These are phyloP conservation scores for Andrena fulva DNA, from an alignment of 2,888 invertebrate species.

Conservation along the genomic window DNA sequence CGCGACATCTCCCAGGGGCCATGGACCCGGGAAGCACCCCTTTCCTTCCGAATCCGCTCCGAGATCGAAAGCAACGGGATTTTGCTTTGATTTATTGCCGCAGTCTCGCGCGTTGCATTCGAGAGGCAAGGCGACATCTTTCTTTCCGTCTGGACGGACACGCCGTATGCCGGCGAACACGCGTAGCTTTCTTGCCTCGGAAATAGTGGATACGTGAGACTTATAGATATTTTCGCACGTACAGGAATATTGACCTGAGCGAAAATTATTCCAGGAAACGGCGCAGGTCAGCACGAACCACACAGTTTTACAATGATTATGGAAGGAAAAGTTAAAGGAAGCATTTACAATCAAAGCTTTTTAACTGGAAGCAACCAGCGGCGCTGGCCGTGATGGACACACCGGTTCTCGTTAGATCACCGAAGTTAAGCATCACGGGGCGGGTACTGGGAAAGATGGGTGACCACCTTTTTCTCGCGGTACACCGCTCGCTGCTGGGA, in stretches of 20 bases:
- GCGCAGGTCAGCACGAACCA: too few relatives aligned
- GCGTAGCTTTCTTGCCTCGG: constrained; percentile 26
- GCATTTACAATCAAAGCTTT: too few relatives aligned
- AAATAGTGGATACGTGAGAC: constrained; percentile 3
- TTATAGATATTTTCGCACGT: constrained; percentile 18
- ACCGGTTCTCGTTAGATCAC: too few relatives aligned
- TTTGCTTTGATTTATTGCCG: constrained; percentile 66
- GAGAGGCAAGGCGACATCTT: constrained; percentile 52
- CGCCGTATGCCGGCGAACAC: constrained; percentile 15
- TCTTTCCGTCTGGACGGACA: constrained; percentile 36
- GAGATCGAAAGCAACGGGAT: constrained; percentile 69
- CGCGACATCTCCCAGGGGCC: constrained; percentile 62
- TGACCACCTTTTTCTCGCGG: too few relatives aligned
- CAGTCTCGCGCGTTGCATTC: constrained; percentile 53
- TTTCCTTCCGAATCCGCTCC: constrained; percentile 65
- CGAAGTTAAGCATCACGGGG: too few relatives aligned
- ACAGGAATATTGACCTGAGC: background rate
- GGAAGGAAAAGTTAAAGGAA: too few relatives aligned
- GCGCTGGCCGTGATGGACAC: too few relatives aligned
- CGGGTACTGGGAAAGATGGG: too few relatives aligned
- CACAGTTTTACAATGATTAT: too few relatives aligned
- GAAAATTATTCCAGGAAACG: background rate
- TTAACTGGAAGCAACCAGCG: too few relatives aligned
- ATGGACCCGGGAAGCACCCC: constrained; percentile 58
- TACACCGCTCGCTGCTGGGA: too few relatives aligned